A percentile compares a stretch with the other conserved stretches of the same genome.
Evolutionary conservation across 2,113 vertebrate genomes (phyloP).

Genomic region (Eonycteris spelaea): DNA sequence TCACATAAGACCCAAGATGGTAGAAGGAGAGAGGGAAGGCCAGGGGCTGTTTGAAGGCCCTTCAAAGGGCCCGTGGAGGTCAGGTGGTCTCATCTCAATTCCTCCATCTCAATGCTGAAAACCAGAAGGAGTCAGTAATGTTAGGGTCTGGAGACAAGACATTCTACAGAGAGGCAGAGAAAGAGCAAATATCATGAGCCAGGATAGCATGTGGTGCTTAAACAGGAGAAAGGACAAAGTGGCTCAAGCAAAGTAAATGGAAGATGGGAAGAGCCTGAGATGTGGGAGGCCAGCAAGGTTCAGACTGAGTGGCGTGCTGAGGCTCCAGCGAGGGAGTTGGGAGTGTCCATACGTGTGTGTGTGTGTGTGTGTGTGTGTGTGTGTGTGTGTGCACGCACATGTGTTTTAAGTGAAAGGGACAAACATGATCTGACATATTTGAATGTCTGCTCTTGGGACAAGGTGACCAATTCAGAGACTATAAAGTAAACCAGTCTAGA

Average conservation of each 20-base stretch:
- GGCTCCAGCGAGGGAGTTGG: too few relatives aligned
- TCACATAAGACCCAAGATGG: background rate
- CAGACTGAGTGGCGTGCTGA: background rate
- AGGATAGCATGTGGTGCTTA: background rate
- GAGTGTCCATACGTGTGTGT: rapidly evolving
- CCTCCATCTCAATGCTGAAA: background rate
- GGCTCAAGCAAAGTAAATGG: background rate
- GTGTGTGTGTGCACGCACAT: too few relatives aligned
- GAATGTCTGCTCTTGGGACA: background rate
- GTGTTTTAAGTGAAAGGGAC: background rate
- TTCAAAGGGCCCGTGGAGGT: background rate
- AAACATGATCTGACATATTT: background rate
- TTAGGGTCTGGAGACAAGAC: background rate
- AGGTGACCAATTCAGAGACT: background rate
- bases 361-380: background rate
- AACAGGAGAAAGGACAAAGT: background rate
- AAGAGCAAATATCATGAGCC: too few relatives aligned
- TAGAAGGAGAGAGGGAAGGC: background rate
- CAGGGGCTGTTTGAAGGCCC: background rate
- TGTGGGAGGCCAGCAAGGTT: background rate
- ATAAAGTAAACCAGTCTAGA: background rate
- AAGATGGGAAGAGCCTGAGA: rapidly evolving
- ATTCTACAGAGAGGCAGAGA: background rate
- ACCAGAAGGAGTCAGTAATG: background rate
- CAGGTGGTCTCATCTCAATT: background rate